Base-by-base conservation (phyloP, 2,113 vertebrate genomes). In the Thalassarche chlororhynchos region DNA sequence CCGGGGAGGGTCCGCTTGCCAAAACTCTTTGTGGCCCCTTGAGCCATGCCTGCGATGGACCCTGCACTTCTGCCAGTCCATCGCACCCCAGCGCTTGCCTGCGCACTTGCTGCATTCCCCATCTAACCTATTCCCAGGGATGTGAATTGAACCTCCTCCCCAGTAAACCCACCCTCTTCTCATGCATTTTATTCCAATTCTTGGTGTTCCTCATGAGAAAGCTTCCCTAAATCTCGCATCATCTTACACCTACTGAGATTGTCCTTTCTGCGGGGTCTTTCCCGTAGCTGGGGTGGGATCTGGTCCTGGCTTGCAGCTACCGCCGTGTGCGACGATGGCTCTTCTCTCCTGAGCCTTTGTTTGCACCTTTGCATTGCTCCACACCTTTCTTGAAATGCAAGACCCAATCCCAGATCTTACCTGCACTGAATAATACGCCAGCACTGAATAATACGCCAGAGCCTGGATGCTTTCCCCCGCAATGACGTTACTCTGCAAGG, bases 21-120 rank as follows among this genome's bases (percentile, higher is more conserved):
- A 96, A 90, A 95, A 94, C 7, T 49, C 74, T 91, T 89, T 40
- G 74, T 65, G 87, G 31, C 87, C 93, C 90, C 92, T 69, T 38
- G 87, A 77, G 94, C 79, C 1, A 10, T 1, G 75, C 82, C 62
- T 96, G 83, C 78, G 65, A 62, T 71, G 93, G 84, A 46, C 61
- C 72, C 61, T 51, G 46, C 3, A 8, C 57, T 44, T 51, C 78
- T 95, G 81, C 89, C 76, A 72, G 40, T 54, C 75, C 78, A 25
- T 77, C 61, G 85, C 70, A 72, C 61, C 25, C 75, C 88, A 52
- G 51, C 0, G 1, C 24, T 94, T 2, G n/a, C 62, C 62, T 9
- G 12, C 38, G 10, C 8, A 8, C 80, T 89, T 16, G 2, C 74
- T 24, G 31, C 20, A 25, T 84, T 94, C 92, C 64, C 15, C 7